phyloP scores from a whole-genome alignment of 2,888 invertebrate species.

The Blastobasis lacticolella region DNA sequence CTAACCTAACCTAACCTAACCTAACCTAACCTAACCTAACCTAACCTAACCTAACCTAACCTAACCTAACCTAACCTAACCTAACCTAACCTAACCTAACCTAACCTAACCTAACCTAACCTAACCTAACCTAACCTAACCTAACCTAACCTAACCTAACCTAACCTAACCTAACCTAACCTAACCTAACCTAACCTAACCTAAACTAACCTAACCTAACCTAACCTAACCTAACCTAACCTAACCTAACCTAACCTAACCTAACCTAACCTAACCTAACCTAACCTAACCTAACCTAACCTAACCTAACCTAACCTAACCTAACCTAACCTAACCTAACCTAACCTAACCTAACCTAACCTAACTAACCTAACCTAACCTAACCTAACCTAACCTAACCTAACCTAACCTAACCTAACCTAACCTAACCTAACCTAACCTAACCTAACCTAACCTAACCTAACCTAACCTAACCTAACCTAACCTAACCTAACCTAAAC shows the following conservation, averaged over 20 bases:
- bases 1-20: too few relatives aligned
- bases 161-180: too few relatives aligned
- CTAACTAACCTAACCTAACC: background rate
- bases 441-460: slow-evolving; percentile 10
- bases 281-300: background rate
- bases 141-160: too few relatives aligned
- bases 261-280: background rate
- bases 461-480: slow-evolving; percentile 6
- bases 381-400: slow-evolving; percentile 7
- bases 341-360: background rate
- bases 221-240: background rate
- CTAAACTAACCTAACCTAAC: slow-evolving; percentile 1
- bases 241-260: background rate
- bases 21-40: too few relatives aligned
- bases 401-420: slow-evolving; percentile 6
- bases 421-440: slow-evolving; percentile 8
- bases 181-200: slow-evolving; percentile 4
- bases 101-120: too few relatives aligned
- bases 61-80: too few relatives aligned
- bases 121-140: too few relatives aligned
- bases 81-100: too few relatives aligned
- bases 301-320: background rate
- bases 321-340: background rate
- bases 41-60: too few relatives aligned
- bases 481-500: slow-evolving; percentile 10